Evolutionary conservation across 2,888 invertebrate genomes (phyloP).

Genomic region (Apocheima hispidaria): DNA sequence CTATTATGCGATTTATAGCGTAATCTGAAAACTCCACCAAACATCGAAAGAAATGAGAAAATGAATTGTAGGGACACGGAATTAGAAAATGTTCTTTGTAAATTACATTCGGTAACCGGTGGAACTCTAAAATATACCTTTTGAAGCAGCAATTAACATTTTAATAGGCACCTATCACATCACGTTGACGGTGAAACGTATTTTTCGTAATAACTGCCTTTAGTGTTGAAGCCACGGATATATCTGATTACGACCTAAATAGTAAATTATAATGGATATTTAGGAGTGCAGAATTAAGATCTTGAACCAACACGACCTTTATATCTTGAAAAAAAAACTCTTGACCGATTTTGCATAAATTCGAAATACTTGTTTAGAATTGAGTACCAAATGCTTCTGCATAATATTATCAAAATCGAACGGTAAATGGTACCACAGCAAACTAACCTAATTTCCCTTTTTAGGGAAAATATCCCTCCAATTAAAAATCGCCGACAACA

Average conservation of each 20-base stretch:
- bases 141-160: slow-evolving; percentile 37
- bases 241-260: slow-evolving; percentile 7
- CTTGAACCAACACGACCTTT: too few relatives aligned
- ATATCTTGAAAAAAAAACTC: too few relatives aligned
- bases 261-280: background rate
- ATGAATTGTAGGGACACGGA: slow-evolving; percentile 29
- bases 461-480: too few relatives aligned
- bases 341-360: too few relatives aligned
- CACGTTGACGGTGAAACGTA: slow-evolving; percentile 38
- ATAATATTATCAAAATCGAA: too few relatives aligned
- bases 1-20: background rate
- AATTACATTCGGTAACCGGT: slow-evolving; percentile 38
- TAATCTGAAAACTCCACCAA: background rate
- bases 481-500: too few relatives aligned
- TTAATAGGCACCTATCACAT: slow-evolving; percentile 42
- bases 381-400: too few relatives aligned
- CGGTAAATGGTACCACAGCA: too few relatives aligned
- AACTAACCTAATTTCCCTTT: too few relatives aligned
- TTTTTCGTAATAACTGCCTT: slow-evolving; percentile 38
- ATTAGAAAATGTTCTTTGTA: slow-evolving; percentile 38
- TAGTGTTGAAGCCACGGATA: slow-evolving; percentile 3
- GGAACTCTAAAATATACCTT: slow-evolving; percentile 40
- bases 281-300: too few relatives aligned
- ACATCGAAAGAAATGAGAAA: slow-evolving; percentile 27
- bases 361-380: too few relatives aligned